A percentile compares a stretch with the other conserved stretches of the same genome.
phyloP scores from a whole-genome alignment of 53 echinoderm and acorn worm species.

The Holothuria scabra region DNA sequence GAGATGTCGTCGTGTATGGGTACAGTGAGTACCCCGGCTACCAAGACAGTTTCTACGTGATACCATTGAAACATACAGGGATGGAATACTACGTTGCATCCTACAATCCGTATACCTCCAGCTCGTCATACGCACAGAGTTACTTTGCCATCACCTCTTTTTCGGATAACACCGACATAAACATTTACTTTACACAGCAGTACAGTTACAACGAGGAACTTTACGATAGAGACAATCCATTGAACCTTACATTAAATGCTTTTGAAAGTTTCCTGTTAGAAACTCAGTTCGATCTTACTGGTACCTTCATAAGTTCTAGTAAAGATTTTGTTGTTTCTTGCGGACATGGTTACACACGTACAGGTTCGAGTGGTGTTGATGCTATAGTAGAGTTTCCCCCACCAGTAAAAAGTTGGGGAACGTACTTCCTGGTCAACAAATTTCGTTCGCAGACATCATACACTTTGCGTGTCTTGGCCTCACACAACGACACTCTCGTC shows the following conservation, averaged over 20 bases:
- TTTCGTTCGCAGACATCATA: background rate
- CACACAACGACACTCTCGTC: background rate
- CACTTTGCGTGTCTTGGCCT: background rate
- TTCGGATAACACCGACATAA: background rate
- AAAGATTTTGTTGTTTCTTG: background rate
- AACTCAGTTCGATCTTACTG: background rate
- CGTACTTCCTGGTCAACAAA: background rate
- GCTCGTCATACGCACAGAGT: background rate
- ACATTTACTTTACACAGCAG: background rate
- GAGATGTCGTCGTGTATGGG: conserved; percentile 2
- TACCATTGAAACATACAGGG: background rate
- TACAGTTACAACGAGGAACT: background rate
- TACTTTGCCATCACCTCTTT: background rate
- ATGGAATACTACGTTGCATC: background rate
- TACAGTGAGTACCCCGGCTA: background rate
- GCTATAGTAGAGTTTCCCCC: background rate
- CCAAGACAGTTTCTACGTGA: background rate
- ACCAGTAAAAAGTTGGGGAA: background rate
- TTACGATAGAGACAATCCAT: conserved; percentile 15
- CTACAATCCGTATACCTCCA: background rate
- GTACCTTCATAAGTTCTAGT: background rate
- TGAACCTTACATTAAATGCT: background rate
- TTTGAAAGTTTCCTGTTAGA: background rate
- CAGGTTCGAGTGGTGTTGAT: background rate
- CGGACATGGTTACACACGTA: background rate